phyloP scores from a whole-genome alignment of 2,888 invertebrate species.

The Eupithecia insigniata region DNA sequence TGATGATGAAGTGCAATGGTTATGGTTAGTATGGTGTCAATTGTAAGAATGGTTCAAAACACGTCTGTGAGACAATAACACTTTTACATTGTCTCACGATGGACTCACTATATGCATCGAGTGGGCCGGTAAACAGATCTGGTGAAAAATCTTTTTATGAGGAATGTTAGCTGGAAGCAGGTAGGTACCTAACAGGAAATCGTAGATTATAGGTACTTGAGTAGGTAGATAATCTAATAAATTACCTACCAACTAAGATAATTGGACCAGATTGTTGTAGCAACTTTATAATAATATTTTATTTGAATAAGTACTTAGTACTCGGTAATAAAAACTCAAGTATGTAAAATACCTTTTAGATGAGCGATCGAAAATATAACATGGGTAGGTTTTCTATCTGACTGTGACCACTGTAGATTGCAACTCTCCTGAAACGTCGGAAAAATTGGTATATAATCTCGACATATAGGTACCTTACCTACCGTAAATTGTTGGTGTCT shows the following conservation, averaged over 20 bases:
- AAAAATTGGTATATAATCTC: neutral
- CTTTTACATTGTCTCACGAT: neutral
- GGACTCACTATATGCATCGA: neutral
- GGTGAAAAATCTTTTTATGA: too few relatives aligned
- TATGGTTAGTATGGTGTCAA: neutral
- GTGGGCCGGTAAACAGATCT: neutral
- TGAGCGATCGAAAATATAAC: neutral
- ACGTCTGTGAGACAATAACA: neutral
- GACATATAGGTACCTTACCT: neutral
- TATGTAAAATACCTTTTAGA: neutral
- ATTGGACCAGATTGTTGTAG: conserved; percentile 2
- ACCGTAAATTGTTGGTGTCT: neutral
- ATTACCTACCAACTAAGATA: neutral
- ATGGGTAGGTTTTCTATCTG: neutral
- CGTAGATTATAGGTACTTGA: neutral
- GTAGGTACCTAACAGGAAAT: neutral
- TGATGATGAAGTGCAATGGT: neutral
- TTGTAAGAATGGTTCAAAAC: neutral
- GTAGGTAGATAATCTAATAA: neutral
- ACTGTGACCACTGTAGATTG: neutral
- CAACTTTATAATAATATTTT: neutral
- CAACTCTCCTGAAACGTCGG: neutral
- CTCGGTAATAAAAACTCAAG: neutral
- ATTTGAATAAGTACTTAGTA: neutral
- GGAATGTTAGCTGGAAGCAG: neutral